Base-by-base conservation (phyloP, 2,888 invertebrate genomes). In the Apamea anceps region DNA sequence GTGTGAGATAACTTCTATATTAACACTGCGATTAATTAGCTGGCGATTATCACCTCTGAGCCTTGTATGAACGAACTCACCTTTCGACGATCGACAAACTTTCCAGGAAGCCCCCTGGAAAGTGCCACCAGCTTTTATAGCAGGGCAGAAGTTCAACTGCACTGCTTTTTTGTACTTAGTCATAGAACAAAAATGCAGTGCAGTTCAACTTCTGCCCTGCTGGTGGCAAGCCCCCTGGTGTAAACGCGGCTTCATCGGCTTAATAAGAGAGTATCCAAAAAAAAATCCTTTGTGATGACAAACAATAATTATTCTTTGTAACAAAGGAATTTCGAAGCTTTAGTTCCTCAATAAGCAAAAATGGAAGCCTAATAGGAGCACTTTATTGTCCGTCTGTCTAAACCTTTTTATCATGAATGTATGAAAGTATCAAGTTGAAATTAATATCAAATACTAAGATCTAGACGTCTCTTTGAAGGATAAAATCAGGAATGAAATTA, bases 291-390 rank as follows among this genome's bases (percentile, higher is more conserved):
- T 28, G 3, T 54, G 32, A 45, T 83, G 77, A 80, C 62, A 45
- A 62, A 62, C 0, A 54, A 82, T 74, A 54, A 82, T 74, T 74
- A 73, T 72, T 42, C 6, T 48, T 18, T 37, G 37, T 60, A 10
- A 60, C 54, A 45, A n/a, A 72, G 18, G 15, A 42, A 21, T 63
- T 65, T 77, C 21, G 12, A 63, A 51, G 18, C 42, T n/a, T 37
- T 8, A 13, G 13, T 60, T 15, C 8, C 10, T n/a, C n/a, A 48
- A 54, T 63, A 28, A 62, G 2, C 0, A 42, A 42, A 62, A 62
- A 54, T n/a, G n/a, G n/a, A n/a, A n/a, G n/a, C n/a, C n/a, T n/a
- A n/a, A n/a, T 37, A 37, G 3, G 3, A 63, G 25, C 2, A 48
- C 2, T n/a, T 28, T 37, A 7, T n/a, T 48, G 8, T 28, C 28